Evolutionary conservation across 2,113 vertebrate species (phyloP).

Genomic region (Eptesicus fuscus): DNA sequence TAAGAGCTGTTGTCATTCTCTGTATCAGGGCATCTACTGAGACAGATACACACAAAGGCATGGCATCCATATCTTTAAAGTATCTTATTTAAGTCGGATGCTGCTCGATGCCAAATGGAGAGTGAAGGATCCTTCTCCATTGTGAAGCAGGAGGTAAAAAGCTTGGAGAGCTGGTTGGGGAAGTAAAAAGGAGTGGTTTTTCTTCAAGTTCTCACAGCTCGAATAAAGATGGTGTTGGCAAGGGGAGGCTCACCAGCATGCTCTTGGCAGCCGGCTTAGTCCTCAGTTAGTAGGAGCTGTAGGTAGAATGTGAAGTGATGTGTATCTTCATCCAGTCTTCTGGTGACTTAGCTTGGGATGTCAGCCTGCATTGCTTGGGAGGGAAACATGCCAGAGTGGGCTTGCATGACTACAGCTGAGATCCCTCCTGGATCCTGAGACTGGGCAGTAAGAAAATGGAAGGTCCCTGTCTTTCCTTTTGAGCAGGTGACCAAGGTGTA

Average conservation of each 20-base stretch:
- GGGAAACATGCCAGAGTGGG: not conserved
- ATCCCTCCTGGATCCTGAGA: not conserved
- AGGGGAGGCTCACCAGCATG: conserved; percentile 64
- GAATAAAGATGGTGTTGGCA: conserved; percentile 73
- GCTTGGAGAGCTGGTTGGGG: conserved; percentile 70
- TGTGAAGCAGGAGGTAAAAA: conserved; percentile 62
- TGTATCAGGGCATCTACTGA: not conserved
- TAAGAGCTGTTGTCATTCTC: not conserved
- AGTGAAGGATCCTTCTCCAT: conserved; percentile 31
- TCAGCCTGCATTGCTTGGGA: conserved; percentile 33
- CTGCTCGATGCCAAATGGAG: not conserved
- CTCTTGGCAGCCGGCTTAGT: conserved; percentile 70
- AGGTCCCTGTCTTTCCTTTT: not conserved
- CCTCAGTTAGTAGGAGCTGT: conserved; percentile 60
- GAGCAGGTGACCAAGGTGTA: not conserved
- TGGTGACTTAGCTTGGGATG: not conserved
- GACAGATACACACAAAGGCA: not conserved
- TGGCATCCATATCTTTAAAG: not conserved
- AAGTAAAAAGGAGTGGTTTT: conserved; percentile 48
- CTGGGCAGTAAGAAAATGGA: not conserved
- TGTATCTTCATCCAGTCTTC: conserved; percentile 50
- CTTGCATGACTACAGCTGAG: not conserved
- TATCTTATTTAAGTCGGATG: conserved; percentile 10
- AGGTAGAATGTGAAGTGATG: conserved; percentile 72
- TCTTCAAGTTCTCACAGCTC: conserved; percentile 74